Conservation (phyloP, 2,888 invertebrate species). For the Eucriotettix oculatus region DNA sequence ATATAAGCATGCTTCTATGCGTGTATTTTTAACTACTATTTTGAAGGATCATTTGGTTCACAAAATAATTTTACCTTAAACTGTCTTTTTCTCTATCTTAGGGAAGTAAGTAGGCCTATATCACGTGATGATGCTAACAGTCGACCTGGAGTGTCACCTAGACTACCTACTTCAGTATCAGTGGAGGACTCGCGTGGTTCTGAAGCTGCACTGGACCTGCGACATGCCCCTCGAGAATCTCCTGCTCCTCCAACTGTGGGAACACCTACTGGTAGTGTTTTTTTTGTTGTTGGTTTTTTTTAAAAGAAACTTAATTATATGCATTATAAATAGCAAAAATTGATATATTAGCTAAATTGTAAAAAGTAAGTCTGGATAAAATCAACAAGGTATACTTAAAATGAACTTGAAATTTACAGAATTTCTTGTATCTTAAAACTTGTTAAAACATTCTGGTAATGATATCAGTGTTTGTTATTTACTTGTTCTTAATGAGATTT, state of each 20-base stretch:
- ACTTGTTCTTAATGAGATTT: too few relatives aligned
- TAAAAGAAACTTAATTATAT: not conserved
- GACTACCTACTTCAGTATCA: conserved; percentile 4
- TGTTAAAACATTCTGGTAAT: too few relatives aligned
- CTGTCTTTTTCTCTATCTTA: not conserved
- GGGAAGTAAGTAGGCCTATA: conserved; percentile 6
- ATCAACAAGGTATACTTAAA: too few relatives aligned
- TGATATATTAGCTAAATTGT: too few relatives aligned
- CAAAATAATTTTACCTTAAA: not conserved
- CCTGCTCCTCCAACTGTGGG: conserved; percentile 27
- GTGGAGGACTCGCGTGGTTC: conserved; percentile 6
- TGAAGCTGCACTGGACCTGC: conserved; percentile 34
- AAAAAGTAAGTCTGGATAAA: too few relatives aligned
- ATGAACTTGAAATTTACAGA: too few relatives aligned
- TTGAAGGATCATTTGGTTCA: too few relatives aligned
- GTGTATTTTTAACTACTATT: too few relatives aligned
- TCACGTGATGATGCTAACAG: conserved; percentile 7
- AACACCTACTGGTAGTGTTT: conserved; percentile 2
- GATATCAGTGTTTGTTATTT: too few relatives aligned
- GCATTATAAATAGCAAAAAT: too few relatives aligned
- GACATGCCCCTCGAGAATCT: conserved; percentile 28
- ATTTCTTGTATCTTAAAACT: too few relatives aligned
- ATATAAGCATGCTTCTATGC: too few relatives aligned
- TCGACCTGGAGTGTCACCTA: conserved; percentile 7
- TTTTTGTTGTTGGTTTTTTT: not conserved